Base-by-base conservation (phyloP, 2,113 vertebrate genomes). In the Chaetorhynchus papuensis region DNA sequence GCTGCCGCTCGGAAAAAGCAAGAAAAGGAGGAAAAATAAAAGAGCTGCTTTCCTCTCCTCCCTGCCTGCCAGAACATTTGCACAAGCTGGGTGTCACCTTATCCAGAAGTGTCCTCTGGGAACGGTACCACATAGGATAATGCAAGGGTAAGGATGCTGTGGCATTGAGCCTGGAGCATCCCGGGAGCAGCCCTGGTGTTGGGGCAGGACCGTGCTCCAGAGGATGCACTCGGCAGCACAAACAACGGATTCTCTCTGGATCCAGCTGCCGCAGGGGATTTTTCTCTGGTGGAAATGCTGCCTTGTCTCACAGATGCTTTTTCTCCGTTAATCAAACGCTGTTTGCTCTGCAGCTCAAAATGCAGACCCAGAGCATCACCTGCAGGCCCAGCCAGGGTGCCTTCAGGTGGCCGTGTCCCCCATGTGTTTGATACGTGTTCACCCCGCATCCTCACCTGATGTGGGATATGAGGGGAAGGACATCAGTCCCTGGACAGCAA, bases 351-450 rank as follows among this genome's bases (percentile, higher is more conserved):
- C 27, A 54, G 42, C 57, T 60, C 3, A 1, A 23, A n/a, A n/a
- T 22, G 45, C 41, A 66, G 64, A 31, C 54, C 56, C 54, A 52
- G 17, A 31, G 26, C 42, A 11, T 77, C 60, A 15, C 35, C 59
- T 35, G 37, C 3, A 6, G 45, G 39, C 37, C 22, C 56, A 30
- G 56, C 15, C 6, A 2, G 26, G 22, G 20, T 49, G 45, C 1
- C 2, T 37, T 26, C 21, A 53, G 39, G 57, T 59, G 57, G 57
- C 60, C 2, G 0, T 7, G 30, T 75, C 21, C 35, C 52, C 22
- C 0, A 0, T 3, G 11, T 22, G 2, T 33, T 52, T 3, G 1
- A 18, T 60, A 50, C 23, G 39, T 44, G 19, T 63, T 71, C 31
- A 52, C 11, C 49, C 37, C 35, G 33, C 7, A 4, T 17, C 31